Evolutionary conservation across 2,113 vertebrate species (phyloP).

Genomic region (Platichthys stellatus): DNA sequence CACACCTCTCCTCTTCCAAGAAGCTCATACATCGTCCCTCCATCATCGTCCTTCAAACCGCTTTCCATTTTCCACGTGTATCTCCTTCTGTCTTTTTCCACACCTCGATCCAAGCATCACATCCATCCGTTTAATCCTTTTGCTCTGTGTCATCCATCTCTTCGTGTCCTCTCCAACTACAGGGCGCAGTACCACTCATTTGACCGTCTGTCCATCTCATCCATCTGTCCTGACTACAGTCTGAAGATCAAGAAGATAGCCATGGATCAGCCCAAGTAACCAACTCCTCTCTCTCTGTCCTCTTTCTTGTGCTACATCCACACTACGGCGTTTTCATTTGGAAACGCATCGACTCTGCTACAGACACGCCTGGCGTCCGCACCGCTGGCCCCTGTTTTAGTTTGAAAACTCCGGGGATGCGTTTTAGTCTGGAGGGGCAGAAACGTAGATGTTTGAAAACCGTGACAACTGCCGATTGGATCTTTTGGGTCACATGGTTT

Average conservation of each 20-base stretch:
- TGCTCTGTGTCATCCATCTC: constrained; percentile 55
- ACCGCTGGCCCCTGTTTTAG: too few species aligned
- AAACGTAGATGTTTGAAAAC: too few species aligned
- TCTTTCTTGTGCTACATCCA: constrained; percentile 1
- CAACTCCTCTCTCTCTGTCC: constrained; percentile 42
- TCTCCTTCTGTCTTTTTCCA: constrained; percentile 9
- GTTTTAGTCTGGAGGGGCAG: too few species aligned
- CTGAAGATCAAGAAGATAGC: constrained; percentile 85
- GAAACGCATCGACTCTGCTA: not conserved
- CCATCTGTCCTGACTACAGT: constrained; percentile 85
- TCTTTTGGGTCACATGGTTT: too few species aligned
- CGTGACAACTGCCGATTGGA: too few species aligned
- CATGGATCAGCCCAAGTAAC: constrained; percentile 86
- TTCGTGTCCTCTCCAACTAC: constrained; percentile 66
- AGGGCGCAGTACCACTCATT: constrained; percentile 84
- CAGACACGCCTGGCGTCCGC: too few species aligned
- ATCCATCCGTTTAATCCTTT: constrained; percentile 34
- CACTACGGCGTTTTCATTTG: not conserved
- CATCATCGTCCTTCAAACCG: constrained; percentile 19
- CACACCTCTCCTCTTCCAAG: not conserved
- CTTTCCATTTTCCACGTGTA: not conserved
- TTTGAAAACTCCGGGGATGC: too few species aligned
- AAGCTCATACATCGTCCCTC: constrained; percentile 11
- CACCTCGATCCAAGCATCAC: constrained; percentile 8
- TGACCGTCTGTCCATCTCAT: constrained; percentile 85